A percentile compares a stretch with the other conserved stretches of the same genome.
Conservation (phyloP, 1,140 invertebrate genomes). For the Lutraria rhynchaena region DNA sequence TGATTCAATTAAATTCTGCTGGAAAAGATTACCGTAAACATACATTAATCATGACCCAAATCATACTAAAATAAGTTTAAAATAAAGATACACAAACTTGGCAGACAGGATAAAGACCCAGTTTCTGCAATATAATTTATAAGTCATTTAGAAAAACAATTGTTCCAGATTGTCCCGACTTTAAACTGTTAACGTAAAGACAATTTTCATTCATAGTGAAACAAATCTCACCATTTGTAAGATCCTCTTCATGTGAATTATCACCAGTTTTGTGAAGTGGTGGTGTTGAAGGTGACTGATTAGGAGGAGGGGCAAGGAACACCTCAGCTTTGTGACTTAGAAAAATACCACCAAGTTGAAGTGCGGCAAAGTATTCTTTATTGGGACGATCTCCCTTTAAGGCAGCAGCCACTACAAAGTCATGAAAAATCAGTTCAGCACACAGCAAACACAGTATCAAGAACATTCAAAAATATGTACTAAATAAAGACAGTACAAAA, state of each 20-base stretch:
- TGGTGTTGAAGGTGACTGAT: conserved; percentile 44
- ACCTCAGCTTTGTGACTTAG: conserved; percentile 49
- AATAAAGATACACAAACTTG: no score
- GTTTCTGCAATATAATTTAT: no score
- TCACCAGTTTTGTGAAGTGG: conserved; percentile 9
- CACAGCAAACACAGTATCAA: background rate
- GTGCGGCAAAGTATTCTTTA: conserved; percentile 55
- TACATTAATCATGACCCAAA: no score
- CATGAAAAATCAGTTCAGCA: background rate
- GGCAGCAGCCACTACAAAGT: conserved; percentile 56
- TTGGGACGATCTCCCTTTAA: conserved; percentile 53
- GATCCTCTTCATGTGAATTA: conserved; percentile 50
- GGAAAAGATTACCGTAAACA: no score
- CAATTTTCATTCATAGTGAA: background rate
- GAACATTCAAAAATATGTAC: background rate
- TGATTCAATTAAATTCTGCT: no score
- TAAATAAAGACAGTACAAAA: conserved; percentile 9
- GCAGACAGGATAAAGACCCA: no score
- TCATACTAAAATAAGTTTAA: no score
- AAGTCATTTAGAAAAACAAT: no score
- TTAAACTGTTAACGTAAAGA: no score
- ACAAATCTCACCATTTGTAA: conserved; percentile 56
- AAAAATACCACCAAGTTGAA: conserved; percentile 57
- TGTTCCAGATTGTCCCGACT: no score
- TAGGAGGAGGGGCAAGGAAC: conserved; percentile 55